Conservation (phyloP, 2,797 vertebrate genomes). For the Pseudocheirus occidentalis region DNA sequence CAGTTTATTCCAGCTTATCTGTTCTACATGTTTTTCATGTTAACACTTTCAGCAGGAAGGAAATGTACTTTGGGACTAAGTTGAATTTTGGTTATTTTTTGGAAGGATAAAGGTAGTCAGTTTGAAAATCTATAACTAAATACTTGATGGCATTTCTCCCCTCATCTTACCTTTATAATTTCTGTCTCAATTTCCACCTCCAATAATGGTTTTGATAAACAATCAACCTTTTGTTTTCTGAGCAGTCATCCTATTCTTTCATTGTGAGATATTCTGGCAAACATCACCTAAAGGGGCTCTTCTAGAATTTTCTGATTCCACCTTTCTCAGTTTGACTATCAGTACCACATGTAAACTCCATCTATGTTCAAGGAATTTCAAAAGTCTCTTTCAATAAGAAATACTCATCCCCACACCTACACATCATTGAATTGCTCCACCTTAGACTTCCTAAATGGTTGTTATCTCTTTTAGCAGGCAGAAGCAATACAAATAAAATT, state of each 20-base stretch:
- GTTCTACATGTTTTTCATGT: slow-evolving; percentile 80
- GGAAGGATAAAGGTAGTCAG: not conserved
- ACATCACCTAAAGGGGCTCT: not conserved
- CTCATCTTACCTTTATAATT: not conserved
- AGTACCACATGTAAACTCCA: too few relatives aligned
- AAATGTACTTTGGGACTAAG: not conserved
- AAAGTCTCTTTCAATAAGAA: too few relatives aligned
- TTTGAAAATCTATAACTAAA: not conserved
- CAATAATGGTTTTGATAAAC: not conserved
- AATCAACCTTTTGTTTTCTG: not conserved
- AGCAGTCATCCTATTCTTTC: not conserved
- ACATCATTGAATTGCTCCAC: too few relatives aligned
- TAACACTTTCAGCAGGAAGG: slow-evolving; percentile 78
- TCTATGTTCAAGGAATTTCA: too few relatives aligned
- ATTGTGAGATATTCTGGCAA: not conserved
- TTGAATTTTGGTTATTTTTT: not conserved
- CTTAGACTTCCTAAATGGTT: too few relatives aligned
- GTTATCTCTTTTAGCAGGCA: too few relatives aligned
- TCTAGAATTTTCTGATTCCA: not conserved
- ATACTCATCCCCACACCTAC: too few relatives aligned
- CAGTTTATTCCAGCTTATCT: slow-evolving; percentile 84
- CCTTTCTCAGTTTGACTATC: not conserved
- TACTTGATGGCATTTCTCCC: not conserved
- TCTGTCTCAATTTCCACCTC: not conserved
- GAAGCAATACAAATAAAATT: too few relatives aligned